Evolutionary conservation across 1,140 invertebrate genomes (phyloP).

Genomic region (Zophobas atratus): DNA sequence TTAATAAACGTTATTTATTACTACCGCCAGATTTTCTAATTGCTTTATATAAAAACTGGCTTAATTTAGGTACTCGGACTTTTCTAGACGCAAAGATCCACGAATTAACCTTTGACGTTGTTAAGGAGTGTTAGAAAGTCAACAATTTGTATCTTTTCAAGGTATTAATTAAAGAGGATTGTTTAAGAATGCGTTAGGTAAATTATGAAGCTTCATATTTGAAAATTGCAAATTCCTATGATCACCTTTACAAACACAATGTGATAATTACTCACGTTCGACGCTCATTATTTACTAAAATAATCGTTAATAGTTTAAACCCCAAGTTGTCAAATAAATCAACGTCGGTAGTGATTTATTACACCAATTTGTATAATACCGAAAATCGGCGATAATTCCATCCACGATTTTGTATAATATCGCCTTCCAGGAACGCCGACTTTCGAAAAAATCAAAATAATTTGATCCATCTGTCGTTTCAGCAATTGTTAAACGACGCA

Average conservation of each 20-base stretch:
- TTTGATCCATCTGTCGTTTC: too few relatives aligned
- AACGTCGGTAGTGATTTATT: constrained; percentile 4
- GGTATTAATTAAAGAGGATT: constrained; percentile 2
- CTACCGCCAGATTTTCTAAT: too few relatives aligned
- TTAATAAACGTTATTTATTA: not conserved
- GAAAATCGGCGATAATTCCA: too few relatives aligned
- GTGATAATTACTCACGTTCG: constrained; percentile 1
- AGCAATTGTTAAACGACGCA: not conserved
- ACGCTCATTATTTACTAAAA: not conserved
- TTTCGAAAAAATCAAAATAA: too few relatives aligned
- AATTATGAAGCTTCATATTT: constrained; percentile 1
- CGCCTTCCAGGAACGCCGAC: too few relatives aligned
- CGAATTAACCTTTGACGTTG: constrained; percentile 2
- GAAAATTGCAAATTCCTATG: not conserved
- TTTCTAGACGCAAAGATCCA: not conserved
- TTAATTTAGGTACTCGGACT: not conserved
- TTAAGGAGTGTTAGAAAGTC: not conserved
- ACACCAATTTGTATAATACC: too few relatives aligned
- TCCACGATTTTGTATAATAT: too few relatives aligned
- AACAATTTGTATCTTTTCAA: constrained; percentile 6
- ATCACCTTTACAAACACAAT: not conserved
- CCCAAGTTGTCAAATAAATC: not conserved
- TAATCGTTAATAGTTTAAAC: too few relatives aligned
- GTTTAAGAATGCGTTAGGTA: not conserved
- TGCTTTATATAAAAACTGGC: too few relatives aligned